phyloP scores from a whole-genome alignment of 2,797 vertebrate genomes.

The Microcaecilia unicolor region DNA sequence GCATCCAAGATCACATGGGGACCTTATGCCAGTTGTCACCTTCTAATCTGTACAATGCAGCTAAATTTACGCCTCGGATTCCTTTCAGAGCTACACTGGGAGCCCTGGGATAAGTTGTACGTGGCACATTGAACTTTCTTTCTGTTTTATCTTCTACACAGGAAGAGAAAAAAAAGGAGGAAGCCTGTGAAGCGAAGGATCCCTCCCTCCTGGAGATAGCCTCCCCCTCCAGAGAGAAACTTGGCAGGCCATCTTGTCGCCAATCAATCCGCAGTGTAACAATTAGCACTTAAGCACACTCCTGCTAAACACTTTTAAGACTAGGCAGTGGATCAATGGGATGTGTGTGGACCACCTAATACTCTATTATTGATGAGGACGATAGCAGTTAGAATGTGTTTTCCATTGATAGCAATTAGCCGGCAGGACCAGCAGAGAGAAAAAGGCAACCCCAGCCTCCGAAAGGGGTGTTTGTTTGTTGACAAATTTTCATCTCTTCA shows the following conservation, averaged over 20 bases:
- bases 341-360: slow-evolving; percentile 46
- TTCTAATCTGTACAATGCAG: no score
- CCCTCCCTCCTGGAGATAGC: slow-evolving; percentile 27
- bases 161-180: no score
- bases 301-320: slow-evolving; percentile 48
- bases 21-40: no score
- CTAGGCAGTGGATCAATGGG: slow-evolving; percentile 46
- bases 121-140: no score
- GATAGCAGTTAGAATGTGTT: slow-evolving; percentile 45
- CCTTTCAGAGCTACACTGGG: no score
- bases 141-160: no score
- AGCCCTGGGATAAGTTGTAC: no score
- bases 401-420: slow-evolving; percentile 53
- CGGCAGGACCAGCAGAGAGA: slow-evolving; percentile 32
- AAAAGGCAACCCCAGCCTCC: slow-evolving; percentile 34
- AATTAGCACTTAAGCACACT: slow-evolving; percentile 68
- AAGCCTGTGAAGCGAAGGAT: no score
- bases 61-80: no score
- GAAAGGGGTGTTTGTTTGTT: slow-evolving; percentile 45
- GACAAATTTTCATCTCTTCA: slow-evolving; percentile 58
- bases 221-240: no score
- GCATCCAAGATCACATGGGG: no score
- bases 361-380: slow-evolving; percentile 51
- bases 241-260: slow-evolving; percentile 61
- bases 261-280: slow-evolving; percentile 68